Percentiles rank a stretch among this genome's conserved stretches.
Conservation (phyloP, 2,888 invertebrate species). For the Ochlodes sylvanus region DNA sequence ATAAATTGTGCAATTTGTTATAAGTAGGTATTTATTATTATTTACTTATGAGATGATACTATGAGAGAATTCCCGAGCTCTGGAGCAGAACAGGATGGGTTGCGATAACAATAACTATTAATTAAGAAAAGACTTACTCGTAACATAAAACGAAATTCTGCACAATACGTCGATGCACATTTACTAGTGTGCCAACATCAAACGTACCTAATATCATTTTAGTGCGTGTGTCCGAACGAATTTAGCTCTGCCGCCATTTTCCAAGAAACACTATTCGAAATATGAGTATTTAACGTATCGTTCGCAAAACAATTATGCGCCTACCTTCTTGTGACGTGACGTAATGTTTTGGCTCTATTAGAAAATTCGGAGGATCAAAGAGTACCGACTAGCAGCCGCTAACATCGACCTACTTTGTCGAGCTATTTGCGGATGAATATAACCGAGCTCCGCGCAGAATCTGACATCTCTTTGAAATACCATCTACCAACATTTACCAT, state of each 20-base stretch:
- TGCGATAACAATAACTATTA: too few species aligned
- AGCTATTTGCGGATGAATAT: conserved; percentile 36
- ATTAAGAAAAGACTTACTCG: background rate
- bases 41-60: too few species aligned
- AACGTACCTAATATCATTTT: conserved; percentile 7
- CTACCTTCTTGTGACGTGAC: conserved; percentile 12
- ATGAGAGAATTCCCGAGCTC: too few species aligned
- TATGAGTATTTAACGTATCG: conserved; percentile 22
- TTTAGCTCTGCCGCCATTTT: conserved; percentile 25
- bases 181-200: conserved; percentile 17
- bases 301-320: conserved; percentile 27
- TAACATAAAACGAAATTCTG: background rate
- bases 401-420: conserved; percentile 37
- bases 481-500: conserved; percentile 32
- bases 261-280: conserved; percentile 5
- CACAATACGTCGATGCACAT: conserved; percentile 10
- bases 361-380: conserved; percentile 35
- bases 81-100: too few species aligned
- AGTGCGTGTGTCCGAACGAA: conserved; percentile 26
- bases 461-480: conserved; percentile 41
- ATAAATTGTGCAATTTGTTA: too few species aligned
- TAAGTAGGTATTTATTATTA: too few species aligned
- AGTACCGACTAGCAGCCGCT: conserved; percentile 29
- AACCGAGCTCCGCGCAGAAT: conserved; percentile 35
- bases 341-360: conserved; percentile 34